These are phyloP conservation scores for Ennomos quercinarius DNA, from an alignment of 2,888 invertebrate species.

Conservation along the genomic window DNA sequence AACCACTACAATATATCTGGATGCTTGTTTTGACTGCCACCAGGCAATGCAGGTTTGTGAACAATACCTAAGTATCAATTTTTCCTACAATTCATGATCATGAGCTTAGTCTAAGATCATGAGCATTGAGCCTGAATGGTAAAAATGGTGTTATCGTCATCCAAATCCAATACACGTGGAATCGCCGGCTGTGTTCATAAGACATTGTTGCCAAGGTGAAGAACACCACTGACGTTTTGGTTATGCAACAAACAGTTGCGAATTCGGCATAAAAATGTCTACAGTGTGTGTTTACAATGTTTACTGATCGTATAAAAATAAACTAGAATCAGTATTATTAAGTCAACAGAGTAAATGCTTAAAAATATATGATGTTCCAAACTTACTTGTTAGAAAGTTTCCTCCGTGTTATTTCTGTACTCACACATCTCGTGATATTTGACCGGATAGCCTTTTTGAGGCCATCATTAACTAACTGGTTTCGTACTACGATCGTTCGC, in stretches of 20 bases:
- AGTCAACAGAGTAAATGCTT: constrained; percentile 1
- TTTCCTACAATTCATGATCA: too few species aligned
- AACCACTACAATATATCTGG: too few species aligned
- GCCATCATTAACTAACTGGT: constrained; percentile 87
- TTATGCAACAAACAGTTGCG: constrained; percentile 75
- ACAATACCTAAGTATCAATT: too few species aligned
- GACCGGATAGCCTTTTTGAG: constrained; percentile 85
- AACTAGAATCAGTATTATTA: not conserved
- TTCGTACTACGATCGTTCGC: constrained; percentile 90
- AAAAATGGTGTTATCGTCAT: not conserved
- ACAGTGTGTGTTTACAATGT: not conserved
- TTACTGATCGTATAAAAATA: not conserved
- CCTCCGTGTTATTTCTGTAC: constrained; percentile 87
- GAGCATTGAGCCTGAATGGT: not conserved
- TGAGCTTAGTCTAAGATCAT: too few species aligned
- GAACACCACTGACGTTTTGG: constrained; percentile 74
- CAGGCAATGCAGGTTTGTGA: too few species aligned
- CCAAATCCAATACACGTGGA: constrained; percentile 46
- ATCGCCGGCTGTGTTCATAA: constrained; percentile 48
- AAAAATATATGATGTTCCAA: constrained; percentile 14
- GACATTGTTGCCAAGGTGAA: constrained; percentile 59
- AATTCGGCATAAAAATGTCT: constrained; percentile 28
- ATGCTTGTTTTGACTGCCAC: too few species aligned
- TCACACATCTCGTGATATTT: constrained; percentile 86
- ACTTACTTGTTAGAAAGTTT: constrained; percentile 86